These are phyloP conservation scores for Hafferia zeledoni DNA, from an alignment of 2,797 vertebrate genomes.

Conservation along the genomic window DNA sequence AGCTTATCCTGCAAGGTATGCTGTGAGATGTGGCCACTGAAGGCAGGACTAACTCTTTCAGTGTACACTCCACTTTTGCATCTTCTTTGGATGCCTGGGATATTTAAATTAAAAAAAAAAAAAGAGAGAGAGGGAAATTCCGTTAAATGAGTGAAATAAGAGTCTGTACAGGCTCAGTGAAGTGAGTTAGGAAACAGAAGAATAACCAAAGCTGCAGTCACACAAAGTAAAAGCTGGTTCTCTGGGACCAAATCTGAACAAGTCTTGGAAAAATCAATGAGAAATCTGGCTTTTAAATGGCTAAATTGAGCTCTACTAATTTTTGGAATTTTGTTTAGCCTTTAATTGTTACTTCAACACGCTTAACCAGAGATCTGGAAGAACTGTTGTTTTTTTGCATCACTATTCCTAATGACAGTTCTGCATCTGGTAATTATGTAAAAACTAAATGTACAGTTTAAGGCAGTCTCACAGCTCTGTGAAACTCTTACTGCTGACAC, in stretches of 20 bases:
- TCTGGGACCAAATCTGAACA: neutral
- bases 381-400: neutral
- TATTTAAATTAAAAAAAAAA: neutral
- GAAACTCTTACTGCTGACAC: neutral
- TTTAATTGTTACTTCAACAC: neutral
- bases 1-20: neutral
- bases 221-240: neutral
- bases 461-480: neutral
- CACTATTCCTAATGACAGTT: neutral
- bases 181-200: neutral
- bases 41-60: neutral
- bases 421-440: neutral
- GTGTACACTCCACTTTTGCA: neutral
- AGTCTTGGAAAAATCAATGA: neutral
- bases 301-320: neutral
- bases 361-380: neutral
- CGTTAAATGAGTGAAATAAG: neutral
- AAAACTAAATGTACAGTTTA: neutral
- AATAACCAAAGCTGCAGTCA: neutral
- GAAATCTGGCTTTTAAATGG: neutral
- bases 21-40: neutral
- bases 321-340: neutral
- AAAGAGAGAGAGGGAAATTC: accelerated
- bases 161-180: neutral
- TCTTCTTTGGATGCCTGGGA: neutral